A percentile compares a stretch with the other conserved stretches of the same genome.
Conservation (phyloP, 1,140 invertebrate genomes). For the Oreohelix idahoensis region DNA sequence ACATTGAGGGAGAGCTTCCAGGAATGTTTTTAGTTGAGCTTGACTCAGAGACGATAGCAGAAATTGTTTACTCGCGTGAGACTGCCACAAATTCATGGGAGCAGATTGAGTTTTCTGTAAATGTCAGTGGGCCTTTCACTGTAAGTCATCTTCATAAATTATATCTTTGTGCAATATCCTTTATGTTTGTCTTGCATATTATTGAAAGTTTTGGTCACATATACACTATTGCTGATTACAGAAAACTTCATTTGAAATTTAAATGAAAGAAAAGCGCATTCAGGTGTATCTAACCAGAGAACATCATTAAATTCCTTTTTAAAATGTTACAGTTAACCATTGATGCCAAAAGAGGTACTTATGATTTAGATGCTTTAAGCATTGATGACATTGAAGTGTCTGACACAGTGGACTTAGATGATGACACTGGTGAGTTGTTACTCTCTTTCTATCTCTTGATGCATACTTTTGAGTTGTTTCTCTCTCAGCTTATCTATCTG, state of each 20-base stretch:
- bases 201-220: no score
- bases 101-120: background rate
- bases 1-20: background rate
- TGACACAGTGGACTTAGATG: background rate
- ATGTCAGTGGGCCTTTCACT: background rate
- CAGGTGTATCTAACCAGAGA: no score
- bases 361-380: background rate
- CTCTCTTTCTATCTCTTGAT: no score
- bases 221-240: no score
- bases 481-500: no score
- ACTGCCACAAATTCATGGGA: background rate
- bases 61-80: background rate
- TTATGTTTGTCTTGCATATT: no score
- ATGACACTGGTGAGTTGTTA: background rate
- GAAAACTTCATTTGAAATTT: no score
- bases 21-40: background rate
- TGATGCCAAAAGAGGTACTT: background rate
- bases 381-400: constrained; percentile 4
- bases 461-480: no score
- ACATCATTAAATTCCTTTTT: no score
- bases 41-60: background rate
- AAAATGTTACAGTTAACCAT: background rate
- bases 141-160: background rate
- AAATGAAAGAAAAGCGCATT: no score
- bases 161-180: no score